Percentiles rank a stretch among this genome's conserved stretches.
Conservation (phyloP, 23 tunicate genomes). For the Ascidia mentula region DNA sequence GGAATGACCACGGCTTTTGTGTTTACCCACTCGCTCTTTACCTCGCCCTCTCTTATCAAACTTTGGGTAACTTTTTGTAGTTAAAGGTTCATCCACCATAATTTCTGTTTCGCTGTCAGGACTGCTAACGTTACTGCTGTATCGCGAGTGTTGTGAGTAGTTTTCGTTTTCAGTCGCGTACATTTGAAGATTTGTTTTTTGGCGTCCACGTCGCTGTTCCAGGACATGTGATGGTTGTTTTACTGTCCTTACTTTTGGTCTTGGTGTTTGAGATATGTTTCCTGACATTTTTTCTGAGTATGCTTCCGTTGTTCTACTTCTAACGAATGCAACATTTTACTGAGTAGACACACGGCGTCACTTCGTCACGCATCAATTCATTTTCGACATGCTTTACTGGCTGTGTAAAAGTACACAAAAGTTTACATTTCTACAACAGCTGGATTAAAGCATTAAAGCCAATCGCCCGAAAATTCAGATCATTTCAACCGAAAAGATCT, state of each 20-base stretch:
- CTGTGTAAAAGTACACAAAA: too few relatives aligned
- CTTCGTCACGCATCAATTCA: too few relatives aligned
- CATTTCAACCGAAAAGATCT: too few relatives aligned
- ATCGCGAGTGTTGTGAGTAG: too few relatives aligned
- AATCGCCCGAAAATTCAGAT: too few relatives aligned
- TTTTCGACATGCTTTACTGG: too few relatives aligned
- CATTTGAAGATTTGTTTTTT: not conserved
- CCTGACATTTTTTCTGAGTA: not conserved
- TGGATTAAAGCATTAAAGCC: too few relatives aligned
- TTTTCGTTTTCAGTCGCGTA: not conserved
- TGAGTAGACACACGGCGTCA: too few relatives aligned
- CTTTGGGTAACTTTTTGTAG: not conserved
- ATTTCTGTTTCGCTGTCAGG: conserved; percentile 33
- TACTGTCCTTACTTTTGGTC: not conserved
- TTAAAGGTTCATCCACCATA: not conserved
- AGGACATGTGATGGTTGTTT: not conserved
- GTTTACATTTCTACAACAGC: too few relatives aligned
- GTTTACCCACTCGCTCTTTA: not conserved
- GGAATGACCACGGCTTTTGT: conserved; percentile 25
- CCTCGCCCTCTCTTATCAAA: conserved; percentile 6
- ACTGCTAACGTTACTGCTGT: conserved; percentile 10
- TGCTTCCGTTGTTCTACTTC: not conserved
- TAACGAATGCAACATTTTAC: too few relatives aligned
- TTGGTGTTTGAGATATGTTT: not conserved
- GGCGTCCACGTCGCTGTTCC: not conserved